A percentile compares a stretch with the other conserved stretches of the same genome.
Conservation (phyloP, 2,113 vertebrate species). For the Pollimyrus isidori region DNA sequence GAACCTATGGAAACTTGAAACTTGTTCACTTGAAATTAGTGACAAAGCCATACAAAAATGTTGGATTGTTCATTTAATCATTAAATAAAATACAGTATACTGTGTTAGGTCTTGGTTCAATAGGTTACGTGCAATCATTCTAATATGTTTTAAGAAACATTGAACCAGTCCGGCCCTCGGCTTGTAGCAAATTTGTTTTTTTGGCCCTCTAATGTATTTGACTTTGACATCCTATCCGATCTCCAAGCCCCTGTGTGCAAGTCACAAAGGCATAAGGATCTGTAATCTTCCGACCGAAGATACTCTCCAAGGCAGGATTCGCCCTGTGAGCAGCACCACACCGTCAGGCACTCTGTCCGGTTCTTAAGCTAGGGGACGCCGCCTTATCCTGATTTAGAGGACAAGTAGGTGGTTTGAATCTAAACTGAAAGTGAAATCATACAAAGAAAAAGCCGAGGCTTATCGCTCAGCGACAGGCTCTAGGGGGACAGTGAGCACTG, state of each 20-base stretch:
- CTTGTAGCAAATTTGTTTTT: too few relatives aligned
- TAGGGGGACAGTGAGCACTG: slow-evolving; percentile 11
- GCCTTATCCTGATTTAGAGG: slow-evolving; percentile 33
- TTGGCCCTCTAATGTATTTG: too few relatives aligned
- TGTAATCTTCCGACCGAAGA: slow-evolving; percentile 15
- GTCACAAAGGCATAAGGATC: slow-evolving; percentile 1
- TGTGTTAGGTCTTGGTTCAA: too few relatives aligned
- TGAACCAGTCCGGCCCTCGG: too few relatives aligned
- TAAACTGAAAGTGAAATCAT: slow-evolving; percentile 14
- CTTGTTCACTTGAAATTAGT: too few relatives aligned
- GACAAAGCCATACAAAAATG: too few relatives aligned
- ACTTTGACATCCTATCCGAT: not conserved
- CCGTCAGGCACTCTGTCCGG: not conserved
- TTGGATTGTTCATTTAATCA: too few relatives aligned
- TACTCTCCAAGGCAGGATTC: slow-evolving; percentile 12
- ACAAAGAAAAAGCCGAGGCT: not conserved
- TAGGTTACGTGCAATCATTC: too few relatives aligned
- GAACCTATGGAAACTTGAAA: too few relatives aligned
- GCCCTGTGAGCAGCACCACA: slow-evolving; percentile 16
- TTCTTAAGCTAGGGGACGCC: not conserved
- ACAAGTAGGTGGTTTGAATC: slow-evolving; percentile 8
- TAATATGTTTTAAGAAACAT: too few relatives aligned
- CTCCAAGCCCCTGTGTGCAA: not conserved
- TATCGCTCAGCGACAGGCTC: slow-evolving; percentile 9
- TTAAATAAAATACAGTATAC: too few relatives aligned